Base-by-base conservation (phyloP, 2,113 vertebrate species). In the Sinosuthora webbiana region DNA sequence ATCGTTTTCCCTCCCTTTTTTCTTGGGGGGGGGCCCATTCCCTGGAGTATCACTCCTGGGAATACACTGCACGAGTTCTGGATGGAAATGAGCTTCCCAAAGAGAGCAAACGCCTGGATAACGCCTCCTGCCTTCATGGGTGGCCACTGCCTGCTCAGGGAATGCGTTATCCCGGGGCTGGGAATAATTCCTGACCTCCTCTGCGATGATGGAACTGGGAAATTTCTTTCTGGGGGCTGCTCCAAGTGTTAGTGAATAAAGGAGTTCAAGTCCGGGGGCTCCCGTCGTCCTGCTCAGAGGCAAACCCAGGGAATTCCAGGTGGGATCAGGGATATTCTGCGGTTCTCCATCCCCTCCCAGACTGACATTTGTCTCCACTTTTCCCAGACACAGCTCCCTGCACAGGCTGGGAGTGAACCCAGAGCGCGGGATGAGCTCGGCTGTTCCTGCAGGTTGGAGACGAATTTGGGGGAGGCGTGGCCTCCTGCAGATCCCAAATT, bases 61-160 rank as follows among this genome's bases (percentile, higher is more conserved):
- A 87, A 90, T 56, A n/a, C 52, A 76, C 79, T 85, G 90, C 95
- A 52, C 21, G 8, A 47, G 84, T 31, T 95, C 84, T 84, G 63
- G 41, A 79, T 90, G 92, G 87, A 87, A 94, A 94, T 91, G 65
- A 94, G 57, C 70, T 77, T 78, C 78, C 84, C 19, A 3, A 47
- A 89, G 90, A 87, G 65, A 76, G 56, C 77, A 55, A 62, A 25
- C 0, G 9, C 4, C 47, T 0, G 0, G 90, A 13, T 37, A 55
- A 71, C 24, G 17, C 39, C 84, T 87, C 73, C 17, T 42, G 69
- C 68, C 49, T 30, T 69, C 75, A 56, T 76, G 87, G 84, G 85
- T 85, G 82, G 49, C 0, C 17, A 10, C 64, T 55, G 74, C 53
- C 77, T 35, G 77, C 33, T 23, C 52, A 27, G 44, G 57, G 69